Percentiles rank a stretch among this genome's conserved stretches.
phyloP scores from a whole-genome alignment of 1,140 invertebrate species.

The Trichonephila clavipes region DNA sequence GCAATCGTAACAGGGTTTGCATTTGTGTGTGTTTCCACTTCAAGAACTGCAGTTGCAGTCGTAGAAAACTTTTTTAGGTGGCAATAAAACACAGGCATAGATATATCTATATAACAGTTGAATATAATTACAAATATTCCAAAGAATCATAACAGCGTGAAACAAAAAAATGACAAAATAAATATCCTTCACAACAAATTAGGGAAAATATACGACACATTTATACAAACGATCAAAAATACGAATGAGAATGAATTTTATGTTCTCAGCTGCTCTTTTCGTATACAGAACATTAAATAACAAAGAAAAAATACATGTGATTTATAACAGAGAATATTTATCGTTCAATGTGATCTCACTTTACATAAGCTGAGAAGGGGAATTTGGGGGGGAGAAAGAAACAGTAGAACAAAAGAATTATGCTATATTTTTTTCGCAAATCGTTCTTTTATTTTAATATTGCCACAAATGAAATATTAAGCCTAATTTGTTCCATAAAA shows the following conservation, averaged over 20 bases:
- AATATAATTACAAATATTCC: too few species aligned
- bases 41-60: too few species aligned
- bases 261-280: not conserved
- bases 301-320: not conserved
- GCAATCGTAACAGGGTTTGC: too few species aligned
- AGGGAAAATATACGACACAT: not conserved
- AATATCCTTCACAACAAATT: not conserved
- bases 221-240: not conserved
- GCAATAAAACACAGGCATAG: too few species aligned
- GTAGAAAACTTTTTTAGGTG: too few species aligned
- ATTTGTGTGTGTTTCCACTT: too few species aligned
- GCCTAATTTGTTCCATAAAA: too few species aligned
- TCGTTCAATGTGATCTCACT: not conserved
- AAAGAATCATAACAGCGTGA: not conserved
- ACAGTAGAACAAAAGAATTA: too few species aligned
- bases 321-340: slow-evolving; percentile 4
- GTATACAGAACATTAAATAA: not conserved
- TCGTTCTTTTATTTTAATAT: too few species aligned
- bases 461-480: too few species aligned
- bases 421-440: too few species aligned
- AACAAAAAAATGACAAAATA: not conserved
- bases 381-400: not conserved
- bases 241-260: not conserved
- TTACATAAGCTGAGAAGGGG: not conserved
- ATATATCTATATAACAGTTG: too few species aligned